These are phyloP conservation scores for Urocitellus parryii DNA, from an alignment of 2,113 vertebrate genomes.

Conservation along the genomic window DNA sequence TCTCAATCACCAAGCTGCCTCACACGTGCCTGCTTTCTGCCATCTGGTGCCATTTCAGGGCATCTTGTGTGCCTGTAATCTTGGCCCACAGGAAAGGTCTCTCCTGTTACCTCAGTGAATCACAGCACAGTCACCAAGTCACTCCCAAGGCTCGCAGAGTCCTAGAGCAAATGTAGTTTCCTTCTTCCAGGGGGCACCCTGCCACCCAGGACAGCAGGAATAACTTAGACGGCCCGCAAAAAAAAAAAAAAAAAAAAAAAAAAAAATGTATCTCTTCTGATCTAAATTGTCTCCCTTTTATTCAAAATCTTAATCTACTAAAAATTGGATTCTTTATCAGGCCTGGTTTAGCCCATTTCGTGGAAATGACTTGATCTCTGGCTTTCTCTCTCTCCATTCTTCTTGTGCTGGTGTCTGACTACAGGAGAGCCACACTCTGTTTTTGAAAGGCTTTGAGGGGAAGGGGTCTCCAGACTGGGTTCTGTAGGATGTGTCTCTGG, in stretches of 20 bases:
- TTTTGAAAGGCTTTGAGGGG: background rate
- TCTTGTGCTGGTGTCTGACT: background rate
- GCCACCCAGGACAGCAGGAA: background rate
- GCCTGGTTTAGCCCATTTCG: background rate
- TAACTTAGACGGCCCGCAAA: background rate
- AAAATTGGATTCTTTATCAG: background rate
- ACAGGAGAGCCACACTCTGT: background rate
- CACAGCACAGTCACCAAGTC: background rate
- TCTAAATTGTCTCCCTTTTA: background rate
- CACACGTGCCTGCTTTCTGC: background rate
- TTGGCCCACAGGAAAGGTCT: background rate
- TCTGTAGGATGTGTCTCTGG: background rate
- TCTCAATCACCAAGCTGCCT: background rate
- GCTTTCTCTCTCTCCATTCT: background rate
- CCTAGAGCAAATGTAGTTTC: background rate
- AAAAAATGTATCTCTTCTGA: background rate
- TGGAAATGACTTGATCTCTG: background rate
- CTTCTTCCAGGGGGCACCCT: background rate
- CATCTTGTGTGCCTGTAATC: rapidly evolving
- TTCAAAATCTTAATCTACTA: background rate
- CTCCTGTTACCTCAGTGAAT: background rate
- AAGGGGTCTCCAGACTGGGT: background rate
- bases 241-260: background rate
- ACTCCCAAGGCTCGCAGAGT: background rate
- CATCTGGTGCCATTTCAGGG: rapidly evolving